Base-by-base conservation (phyloP, 2,888 invertebrate genomes). In the Synanthedon tipuliformis region DNA sequence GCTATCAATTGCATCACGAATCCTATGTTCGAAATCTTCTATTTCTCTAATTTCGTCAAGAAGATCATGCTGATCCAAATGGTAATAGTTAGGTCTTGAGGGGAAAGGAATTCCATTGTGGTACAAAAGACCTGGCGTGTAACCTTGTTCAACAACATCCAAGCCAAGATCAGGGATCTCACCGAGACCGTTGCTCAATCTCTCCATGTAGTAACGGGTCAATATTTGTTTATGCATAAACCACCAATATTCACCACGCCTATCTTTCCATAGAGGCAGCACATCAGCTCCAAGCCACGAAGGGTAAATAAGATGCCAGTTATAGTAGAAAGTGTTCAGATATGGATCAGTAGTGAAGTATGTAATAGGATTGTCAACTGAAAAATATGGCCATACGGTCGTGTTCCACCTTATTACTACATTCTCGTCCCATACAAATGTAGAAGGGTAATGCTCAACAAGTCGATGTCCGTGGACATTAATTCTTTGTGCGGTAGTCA, bases 261-360 rank as follows among this genome's bases (percentile, higher is more conserved):
- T 86, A 63, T 90, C 90, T 61, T 89, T 88, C 45, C 78, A 66
- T 52, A 89, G 68, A 56, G 87, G 80, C 59, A 87, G 88, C 51
- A 87, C 81, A 13, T 86, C 76, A 53, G 89, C 89, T 55, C 89
- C 85, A 66, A 92, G 82, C 90, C 92, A 93, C 69, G 80, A 88
- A 5, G 94, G 92, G 65, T 90, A 91, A 54, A 89, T 83, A 61
- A 92, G 70, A 60, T 90, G 88, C 59, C 78, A 71, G 68, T 90
- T 89, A 73, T 91, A 91, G 79, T 92, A 92, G 68, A 88, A 90
- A 23, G 89, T 65, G 72, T 92, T 94, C 51, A 93, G 79, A 53
- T 89, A 91, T 53, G 92, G 79, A 71, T 95, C 94, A 66, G 94
- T 92, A 13, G 91, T 91, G 81, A 90, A 94, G 78, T 94, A 94